Evolutionary conservation across 2,113 vertebrate species (phyloP).

Genomic region (Holacanthus passer): DNA sequence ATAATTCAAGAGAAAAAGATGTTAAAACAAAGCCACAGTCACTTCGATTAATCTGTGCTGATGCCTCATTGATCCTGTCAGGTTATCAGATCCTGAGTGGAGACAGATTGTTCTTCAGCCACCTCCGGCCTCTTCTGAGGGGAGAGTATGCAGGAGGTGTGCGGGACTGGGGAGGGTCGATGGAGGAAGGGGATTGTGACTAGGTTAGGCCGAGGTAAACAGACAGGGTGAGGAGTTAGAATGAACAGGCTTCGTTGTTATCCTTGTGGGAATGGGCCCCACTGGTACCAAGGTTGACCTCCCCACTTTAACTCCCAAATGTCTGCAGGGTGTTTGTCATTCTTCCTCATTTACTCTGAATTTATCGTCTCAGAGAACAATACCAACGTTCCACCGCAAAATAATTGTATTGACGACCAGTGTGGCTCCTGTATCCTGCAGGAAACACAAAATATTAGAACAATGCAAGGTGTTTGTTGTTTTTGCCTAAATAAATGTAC

Average conservation of each 20-base stretch:
- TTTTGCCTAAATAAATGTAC: neutral
- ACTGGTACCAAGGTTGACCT: constrained; percentile 60
- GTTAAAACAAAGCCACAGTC: constrained; percentile 13
- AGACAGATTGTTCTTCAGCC: constrained; percentile 40
- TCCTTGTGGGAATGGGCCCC: constrained; percentile 68
- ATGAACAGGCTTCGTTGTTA: constrained; percentile 68
- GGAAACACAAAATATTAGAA: neutral
- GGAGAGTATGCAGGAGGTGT: constrained; percentile 21
- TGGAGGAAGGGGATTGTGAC: constrained; percentile 40
- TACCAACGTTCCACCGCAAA: neutral
- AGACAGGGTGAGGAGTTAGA: constrained; percentile 62
- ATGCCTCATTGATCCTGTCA: constrained; percentile 38
- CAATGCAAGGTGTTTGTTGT: neutral
- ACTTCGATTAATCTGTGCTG: constrained; percentile 27
- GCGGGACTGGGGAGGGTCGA: constrained; percentile 22
- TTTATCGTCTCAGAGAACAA: constrained; percentile 5
- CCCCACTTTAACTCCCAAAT: constrained; percentile 30
- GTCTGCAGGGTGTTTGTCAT: constrained; percentile 50
- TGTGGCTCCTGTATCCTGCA: neutral
- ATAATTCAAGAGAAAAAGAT: neutral
- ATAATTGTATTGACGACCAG: neutral
- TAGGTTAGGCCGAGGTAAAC: constrained; percentile 60
- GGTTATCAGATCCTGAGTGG: constrained; percentile 52
- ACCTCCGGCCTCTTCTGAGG: constrained; percentile 26
- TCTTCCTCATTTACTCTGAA: constrained; percentile 27